Conservation (phyloP, 2,113 vertebrate genomes). For the Forbesichthys papilliferus region DNA sequence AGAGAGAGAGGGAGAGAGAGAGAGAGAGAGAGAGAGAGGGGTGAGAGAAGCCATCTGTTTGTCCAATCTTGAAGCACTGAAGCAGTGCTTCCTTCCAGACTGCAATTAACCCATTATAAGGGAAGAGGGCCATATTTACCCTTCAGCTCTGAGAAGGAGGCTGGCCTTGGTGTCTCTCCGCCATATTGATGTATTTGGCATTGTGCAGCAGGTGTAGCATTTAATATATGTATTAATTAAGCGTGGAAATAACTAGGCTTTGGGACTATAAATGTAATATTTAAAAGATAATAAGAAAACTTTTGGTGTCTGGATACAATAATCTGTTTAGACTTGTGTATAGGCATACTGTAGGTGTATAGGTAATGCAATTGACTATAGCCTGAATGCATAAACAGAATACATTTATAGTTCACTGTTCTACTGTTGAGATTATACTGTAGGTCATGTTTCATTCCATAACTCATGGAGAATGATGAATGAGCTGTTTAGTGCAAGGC, state of each 20-base stretch:
- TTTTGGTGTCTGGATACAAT: no score
- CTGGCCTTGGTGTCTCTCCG: conserved; percentile 1
- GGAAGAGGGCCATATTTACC: conserved; percentile 9
- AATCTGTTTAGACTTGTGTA: no score
- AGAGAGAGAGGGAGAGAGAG: background rate
- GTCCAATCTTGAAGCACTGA: conserved; percentile 47
- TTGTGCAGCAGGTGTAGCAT: conserved; percentile 3
- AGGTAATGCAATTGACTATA: background rate
- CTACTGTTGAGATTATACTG: conserved; percentile 2
- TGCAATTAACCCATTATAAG: conserved; percentile 44
- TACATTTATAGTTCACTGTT: conserved; percentile 16
- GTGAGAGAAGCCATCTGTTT: conserved; percentile 51
- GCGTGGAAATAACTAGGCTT: background rate
- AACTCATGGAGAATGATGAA: conserved; percentile 36
- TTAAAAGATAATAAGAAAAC: no score
- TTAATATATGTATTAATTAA: conserved; percentile 9
- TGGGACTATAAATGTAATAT: no score
- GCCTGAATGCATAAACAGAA: background rate
- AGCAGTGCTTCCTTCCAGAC: conserved; percentile 30
- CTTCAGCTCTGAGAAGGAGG: conserved; percentile 16
- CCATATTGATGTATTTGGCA: conserved; percentile 14
- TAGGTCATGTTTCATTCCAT: conserved; percentile 24
- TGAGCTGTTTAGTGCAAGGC: conserved; percentile 30
- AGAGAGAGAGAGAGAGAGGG: background rate
- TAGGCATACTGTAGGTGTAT: background rate